A percentile compares a stretch with the other conserved stretches of the same genome.
Evolutionary conservation across 2,113 vertebrate genomes (phyloP).

Genomic region (Myotis yumanensis): DNA sequence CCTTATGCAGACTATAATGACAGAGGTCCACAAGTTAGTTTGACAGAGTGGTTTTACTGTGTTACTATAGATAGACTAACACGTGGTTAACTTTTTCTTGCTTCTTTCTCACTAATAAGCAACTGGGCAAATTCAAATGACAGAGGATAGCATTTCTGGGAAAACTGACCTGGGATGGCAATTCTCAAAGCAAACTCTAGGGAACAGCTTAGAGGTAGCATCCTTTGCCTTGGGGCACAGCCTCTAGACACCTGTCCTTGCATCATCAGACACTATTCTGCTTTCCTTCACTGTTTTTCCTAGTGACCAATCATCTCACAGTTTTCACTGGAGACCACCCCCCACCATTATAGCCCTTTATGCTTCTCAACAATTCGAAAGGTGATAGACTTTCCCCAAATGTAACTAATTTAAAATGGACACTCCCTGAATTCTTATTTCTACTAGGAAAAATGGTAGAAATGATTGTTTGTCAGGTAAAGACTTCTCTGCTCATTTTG

Average conservation of each 20-base stretch:
- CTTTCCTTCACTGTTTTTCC: not conserved
- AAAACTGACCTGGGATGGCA: not conserved
- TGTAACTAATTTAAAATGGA: not conserved
- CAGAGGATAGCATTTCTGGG: not conserved
- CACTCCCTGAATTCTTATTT: not conserved
- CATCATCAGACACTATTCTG: not conserved
- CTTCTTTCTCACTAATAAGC: not conserved
- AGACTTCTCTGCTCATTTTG: not conserved
- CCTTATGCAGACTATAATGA: not conserved
- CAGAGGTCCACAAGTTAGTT: accelerated
- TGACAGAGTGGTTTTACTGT: not conserved
- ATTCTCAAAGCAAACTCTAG: not conserved
- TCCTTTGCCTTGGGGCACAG: not conserved
- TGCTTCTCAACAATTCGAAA: not conserved
- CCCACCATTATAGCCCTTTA: not conserved
- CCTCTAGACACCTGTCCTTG: not conserved
- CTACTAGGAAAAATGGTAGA: not conserved
- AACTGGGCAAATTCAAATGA: not conserved
- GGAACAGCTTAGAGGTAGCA: not conserved
- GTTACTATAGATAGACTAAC: not conserved
- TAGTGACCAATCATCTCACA: not conserved
- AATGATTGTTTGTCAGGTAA: not conserved
- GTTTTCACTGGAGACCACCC: not conserved
- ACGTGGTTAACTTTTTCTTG: not conserved
- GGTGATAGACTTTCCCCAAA: not conserved